phyloP scores from a whole-genome alignment of 2,888 invertebrate species.

The Apocheima hispidaria region DNA sequence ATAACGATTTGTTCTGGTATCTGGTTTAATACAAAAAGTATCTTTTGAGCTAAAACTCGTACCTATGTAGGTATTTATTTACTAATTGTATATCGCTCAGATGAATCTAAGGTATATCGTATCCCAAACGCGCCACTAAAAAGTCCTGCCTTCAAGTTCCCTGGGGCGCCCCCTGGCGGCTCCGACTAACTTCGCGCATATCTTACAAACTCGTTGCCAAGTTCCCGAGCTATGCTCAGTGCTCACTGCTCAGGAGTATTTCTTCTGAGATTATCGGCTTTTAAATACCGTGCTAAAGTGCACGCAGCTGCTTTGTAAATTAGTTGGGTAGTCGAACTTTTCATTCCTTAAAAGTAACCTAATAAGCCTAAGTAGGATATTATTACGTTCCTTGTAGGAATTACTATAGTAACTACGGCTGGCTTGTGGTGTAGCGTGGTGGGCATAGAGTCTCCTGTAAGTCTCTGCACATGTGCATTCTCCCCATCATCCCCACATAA shows the following conservation, averaged over 20 bases:
- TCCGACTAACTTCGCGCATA: conserved; percentile 46
- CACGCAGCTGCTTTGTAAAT: conserved; percentile 6
- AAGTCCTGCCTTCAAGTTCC: not conserved
- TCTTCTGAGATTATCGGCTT: conserved; percentile 64
- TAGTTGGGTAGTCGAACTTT: not conserved
- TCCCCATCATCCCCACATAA: too few relatives aligned
- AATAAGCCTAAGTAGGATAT: too few relatives aligned
- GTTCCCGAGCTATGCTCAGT: conserved; percentile 23
- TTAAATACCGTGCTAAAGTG: conserved; percentile 57
- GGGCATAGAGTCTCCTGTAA: too few relatives aligned
- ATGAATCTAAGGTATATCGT: too few relatives aligned
- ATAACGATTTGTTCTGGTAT: too few relatives aligned
- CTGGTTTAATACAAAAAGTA: too few relatives aligned
- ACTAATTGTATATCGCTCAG: too few relatives aligned
- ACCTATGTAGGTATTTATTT: not conserved
- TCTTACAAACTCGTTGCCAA: conserved; percentile 48
- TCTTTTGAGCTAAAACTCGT: too few relatives aligned
- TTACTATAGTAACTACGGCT: too few relatives aligned
- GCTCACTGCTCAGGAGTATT: conserved; percentile 44
- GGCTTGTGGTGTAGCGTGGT: too few relatives aligned
- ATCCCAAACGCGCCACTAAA: not conserved
- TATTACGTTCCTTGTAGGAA: too few relatives aligned
- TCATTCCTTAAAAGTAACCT: not conserved
- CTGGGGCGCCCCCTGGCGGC: not conserved
- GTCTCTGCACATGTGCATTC: too few relatives aligned